Evolutionary conservation across 2,797 vertebrate species (phyloP).

Genomic region (Lepus townsendii): DNA sequence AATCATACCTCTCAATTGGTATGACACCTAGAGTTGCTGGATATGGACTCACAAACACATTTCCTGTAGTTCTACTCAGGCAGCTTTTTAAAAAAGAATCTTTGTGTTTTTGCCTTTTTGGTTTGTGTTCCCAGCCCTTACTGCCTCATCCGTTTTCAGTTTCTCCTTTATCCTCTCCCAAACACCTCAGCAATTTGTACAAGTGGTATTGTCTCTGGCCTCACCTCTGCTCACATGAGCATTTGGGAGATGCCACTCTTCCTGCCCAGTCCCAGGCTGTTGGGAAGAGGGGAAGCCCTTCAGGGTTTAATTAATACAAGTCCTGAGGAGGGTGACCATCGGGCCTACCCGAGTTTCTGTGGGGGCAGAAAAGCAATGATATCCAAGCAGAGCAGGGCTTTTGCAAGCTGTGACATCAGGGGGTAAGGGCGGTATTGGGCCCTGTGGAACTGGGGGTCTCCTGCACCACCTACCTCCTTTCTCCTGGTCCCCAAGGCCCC

Average conservation of each 20-base stretch:
- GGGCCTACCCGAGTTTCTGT: not conserved
- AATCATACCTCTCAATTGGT: slow-evolving; percentile 96
- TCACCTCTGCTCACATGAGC: not conserved
- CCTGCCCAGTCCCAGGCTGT: slow-evolving; percentile 20
- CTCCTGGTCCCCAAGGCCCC: slow-evolving; percentile 4
- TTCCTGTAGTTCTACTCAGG: slow-evolving; percentile 98
- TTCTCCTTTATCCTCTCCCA: slow-evolving; percentile 13
- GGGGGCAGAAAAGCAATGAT: slow-evolving; percentile 73
- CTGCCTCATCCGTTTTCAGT: not conserved
- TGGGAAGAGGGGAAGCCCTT: not conserved
- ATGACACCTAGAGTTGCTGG: slow-evolving; percentile 94
- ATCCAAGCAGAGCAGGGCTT: not conserved
- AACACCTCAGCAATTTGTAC: not conserved
- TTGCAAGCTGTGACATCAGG: not conserved
- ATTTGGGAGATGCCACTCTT: no score
- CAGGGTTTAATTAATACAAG: not conserved
- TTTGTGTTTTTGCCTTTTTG: slow-evolving; percentile 64
- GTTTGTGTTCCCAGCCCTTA: slow-evolving; percentile 64
- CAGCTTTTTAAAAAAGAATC: slow-evolving; percentile 78
- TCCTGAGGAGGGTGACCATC: not conserved
- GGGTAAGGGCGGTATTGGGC: slow-evolving; percentile 73
- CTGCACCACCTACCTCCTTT: not conserved
- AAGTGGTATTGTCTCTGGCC: not conserved
- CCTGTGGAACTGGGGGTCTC: not conserved
- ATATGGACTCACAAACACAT: slow-evolving; percentile 94